phyloP scores from a whole-genome alignment of 2,888 invertebrate species.

The Lasius platythorax region DNA sequence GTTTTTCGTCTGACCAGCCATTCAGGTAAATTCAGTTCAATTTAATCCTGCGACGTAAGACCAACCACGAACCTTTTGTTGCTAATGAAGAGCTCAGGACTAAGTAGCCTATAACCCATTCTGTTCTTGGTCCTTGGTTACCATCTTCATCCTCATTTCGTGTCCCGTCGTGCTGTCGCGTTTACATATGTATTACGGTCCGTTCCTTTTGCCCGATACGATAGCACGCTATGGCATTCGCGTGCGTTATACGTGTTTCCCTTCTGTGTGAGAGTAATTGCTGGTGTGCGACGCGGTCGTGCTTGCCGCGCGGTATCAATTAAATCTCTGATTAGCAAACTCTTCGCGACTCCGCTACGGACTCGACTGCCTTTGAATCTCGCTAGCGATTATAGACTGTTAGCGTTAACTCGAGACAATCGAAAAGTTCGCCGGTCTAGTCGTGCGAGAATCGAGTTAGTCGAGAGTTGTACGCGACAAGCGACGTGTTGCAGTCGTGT shows the following conservation, averaged over 20 bases:
- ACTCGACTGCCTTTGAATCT: slow-evolving; percentile 77
- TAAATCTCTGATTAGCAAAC: slow-evolving; percentile 83
- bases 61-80: slow-evolving; percentile 63
- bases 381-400: slow-evolving; percentile 73
- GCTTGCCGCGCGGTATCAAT: slow-evolving; percentile 81
- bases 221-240: slow-evolving; percentile 57
- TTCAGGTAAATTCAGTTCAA: slow-evolving; percentile 57
- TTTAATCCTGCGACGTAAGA: slow-evolving; percentile 48
- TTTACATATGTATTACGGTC: slow-evolving; percentile 84
- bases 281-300: slow-evolving; percentile 76
- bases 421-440: slow-evolving; percentile 57
- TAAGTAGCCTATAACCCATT: slow-evolving; percentile 81
- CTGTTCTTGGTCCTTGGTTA: slow-evolving; percentile 70
- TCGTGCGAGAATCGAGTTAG: slow-evolving; percentile 58
- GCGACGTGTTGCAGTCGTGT: background rate
- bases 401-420: slow-evolving; percentile 73
- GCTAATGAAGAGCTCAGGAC: slow-evolving; percentile 83
- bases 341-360: slow-evolving; percentile 73
- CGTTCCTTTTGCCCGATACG: slow-evolving; percentile 76
- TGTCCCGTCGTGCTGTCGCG: slow-evolving; percentile 76
- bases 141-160: slow-evolving; percentile 68
- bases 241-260: slow-evolving; percentile 33
- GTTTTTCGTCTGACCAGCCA: background rate
- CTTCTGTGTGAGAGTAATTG: slow-evolving; percentile 54
- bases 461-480: slow-evolving; percentile 6